Conservation (phyloP, 2,888 invertebrate species). For the Rhamnusium bicolor region DNA sequence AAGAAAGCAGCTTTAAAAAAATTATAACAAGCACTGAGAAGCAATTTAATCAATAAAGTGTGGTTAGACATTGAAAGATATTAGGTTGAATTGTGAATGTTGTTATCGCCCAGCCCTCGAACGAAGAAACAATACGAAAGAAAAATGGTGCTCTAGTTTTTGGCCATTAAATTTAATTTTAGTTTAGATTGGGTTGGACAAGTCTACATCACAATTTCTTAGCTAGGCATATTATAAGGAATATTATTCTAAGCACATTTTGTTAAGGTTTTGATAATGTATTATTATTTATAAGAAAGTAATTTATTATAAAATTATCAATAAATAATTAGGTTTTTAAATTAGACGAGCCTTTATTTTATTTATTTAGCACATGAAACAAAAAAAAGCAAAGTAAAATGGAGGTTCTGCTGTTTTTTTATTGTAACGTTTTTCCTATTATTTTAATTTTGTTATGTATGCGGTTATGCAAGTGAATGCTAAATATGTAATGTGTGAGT, state of each 20-base stretch:
- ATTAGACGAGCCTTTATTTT: constrained; percentile 8
- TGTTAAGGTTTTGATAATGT: constrained; percentile 26
- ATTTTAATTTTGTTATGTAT: constrained; percentile 7
- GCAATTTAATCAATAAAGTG: neutral
- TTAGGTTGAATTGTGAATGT: neutral
- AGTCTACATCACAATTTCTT: constrained; percentile 25
- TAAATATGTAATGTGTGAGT: constrained; percentile 2
- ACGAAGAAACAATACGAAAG: constrained; percentile 9
- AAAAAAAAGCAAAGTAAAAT: constrained; percentile 3
- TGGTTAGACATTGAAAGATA: neutral
- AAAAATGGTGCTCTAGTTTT: constrained; percentile 16
- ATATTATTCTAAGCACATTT: constrained; percentile 11
- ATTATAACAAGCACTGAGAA: too few species aligned
- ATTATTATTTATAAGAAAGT: constrained; percentile 30
- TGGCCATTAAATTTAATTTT: constrained; percentile 1
- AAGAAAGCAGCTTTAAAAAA: too few species aligned
- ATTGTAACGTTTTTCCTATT: neutral
- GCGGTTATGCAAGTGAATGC: constrained; percentile 1
- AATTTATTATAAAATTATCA: constrained; percentile 13
- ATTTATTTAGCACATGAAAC: neutral
- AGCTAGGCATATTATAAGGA: neutral
- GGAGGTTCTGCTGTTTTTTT: constrained; percentile 3
- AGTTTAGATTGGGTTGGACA: constrained; percentile 9
- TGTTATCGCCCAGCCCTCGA: neutral
- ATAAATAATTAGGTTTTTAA: neutral